Percentiles rank a stretch among this genome's conserved stretches.
phyloP scores from a whole-genome alignment of 2,113 vertebrate genomes.

The Gymnocephalus cernua region DNA sequence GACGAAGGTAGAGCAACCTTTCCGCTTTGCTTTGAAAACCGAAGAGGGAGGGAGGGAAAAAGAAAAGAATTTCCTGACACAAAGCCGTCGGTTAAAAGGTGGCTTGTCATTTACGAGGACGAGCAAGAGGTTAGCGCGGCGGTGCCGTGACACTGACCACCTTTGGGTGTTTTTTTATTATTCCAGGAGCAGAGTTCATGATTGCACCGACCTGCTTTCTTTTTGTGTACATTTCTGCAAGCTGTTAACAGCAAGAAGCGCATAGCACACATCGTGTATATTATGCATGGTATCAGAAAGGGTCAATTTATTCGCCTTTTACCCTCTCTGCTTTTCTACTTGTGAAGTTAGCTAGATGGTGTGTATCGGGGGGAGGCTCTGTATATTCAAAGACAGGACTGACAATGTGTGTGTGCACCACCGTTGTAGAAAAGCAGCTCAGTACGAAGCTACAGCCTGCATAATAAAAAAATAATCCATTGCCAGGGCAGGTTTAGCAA shows the following conservation, averaged over 20 bases:
- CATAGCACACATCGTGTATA: slow-evolving; percentile 44
- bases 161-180: slow-evolving; percentile 40
- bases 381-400: slow-evolving; percentile 1
- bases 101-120: slow-evolving; percentile 88
- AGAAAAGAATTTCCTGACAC: slow-evolving; percentile 83
- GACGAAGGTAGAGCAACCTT: slow-evolving; percentile 84
- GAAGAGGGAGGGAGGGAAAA: slow-evolving; percentile 42
- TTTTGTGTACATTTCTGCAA: slow-evolving; percentile 45
- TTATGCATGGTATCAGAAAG: slow-evolving; percentile 60
- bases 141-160: slow-evolving; percentile 71
- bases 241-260: slow-evolving; percentile 50
- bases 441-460: slow-evolving; percentile 55
- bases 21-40: slow-evolving; percentile 79
- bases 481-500: slow-evolving; percentile 74
- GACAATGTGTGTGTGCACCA: slow-evolving; percentile 11
- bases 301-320: slow-evolving; percentile 74
- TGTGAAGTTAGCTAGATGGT: slow-evolving; percentile 64
- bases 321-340: slow-evolving; percentile 38
- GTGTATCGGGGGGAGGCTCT: neutral
- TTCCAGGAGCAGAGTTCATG: slow-evolving; percentile 70
- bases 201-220: slow-evolving; percentile 54
- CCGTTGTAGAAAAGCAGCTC: slow-evolving; percentile 30
- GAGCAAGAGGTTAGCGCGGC: slow-evolving; percentile 82
- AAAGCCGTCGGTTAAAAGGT: slow-evolving; percentile 90
- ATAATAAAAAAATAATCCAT: slow-evolving; percentile 49